phyloP scores from a whole-genome alignment of 1,140 invertebrate species.

The Anastrepha obliqua region DNA sequence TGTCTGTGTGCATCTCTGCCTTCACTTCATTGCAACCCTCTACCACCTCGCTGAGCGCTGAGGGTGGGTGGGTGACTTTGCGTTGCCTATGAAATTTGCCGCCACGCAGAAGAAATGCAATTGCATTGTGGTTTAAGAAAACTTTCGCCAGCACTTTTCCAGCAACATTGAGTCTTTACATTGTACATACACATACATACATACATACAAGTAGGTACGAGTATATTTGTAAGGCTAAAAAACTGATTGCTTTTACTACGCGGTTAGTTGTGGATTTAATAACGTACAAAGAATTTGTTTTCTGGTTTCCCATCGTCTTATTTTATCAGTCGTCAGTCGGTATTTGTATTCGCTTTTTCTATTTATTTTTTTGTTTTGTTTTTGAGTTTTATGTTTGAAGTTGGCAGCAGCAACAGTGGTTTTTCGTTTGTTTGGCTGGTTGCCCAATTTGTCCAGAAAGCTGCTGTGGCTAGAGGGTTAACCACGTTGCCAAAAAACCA shows the following conservation, averaged over 20 bases:
- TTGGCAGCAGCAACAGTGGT: conserved; percentile 36
- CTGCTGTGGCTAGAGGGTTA: neutral
- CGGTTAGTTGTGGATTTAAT: conserved; percentile 31
- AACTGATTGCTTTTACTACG: conserved; percentile 44
- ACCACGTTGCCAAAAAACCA: neutral
- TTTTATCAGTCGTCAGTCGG: conserved; percentile 7
- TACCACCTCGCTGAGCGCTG: neutral
- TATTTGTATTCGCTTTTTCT: neutral
- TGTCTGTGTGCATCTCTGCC: neutral
- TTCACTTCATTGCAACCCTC: neutral
- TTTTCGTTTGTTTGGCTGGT: conserved; percentile 28
- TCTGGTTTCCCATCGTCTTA: conserved; percentile 36
- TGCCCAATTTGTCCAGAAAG: conserved; percentile 32
- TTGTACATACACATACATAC: too few species aligned
- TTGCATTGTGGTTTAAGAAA: conserved; percentile 42
- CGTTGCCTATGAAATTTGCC: neutral
- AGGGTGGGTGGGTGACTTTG: neutral
- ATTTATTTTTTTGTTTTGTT: neutral
- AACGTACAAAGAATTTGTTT: conserved; percentile 35
- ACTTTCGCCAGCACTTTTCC: conserved; percentile 10
- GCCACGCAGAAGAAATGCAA: conserved; percentile 35
- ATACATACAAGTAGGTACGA: too few species aligned
- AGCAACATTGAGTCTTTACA: neutral
- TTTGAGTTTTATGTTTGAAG: too few species aligned
- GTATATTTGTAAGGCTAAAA: neutral